Percentiles rank a stretch among this genome's conserved stretches.
Conservation (phyloP, 2,113 vertebrate genomes). For the Benitochromis conjunctus region DNA sequence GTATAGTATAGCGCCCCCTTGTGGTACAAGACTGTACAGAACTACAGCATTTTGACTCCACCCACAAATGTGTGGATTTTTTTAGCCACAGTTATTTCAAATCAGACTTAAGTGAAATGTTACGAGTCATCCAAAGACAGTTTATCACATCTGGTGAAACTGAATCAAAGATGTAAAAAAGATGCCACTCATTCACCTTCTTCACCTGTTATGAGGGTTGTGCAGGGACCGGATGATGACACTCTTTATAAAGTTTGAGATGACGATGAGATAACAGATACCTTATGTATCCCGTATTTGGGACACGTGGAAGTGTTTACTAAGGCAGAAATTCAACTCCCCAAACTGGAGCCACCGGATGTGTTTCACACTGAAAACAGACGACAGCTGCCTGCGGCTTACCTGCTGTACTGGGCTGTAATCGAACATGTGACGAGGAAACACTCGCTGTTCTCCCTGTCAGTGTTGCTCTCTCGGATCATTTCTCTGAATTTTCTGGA, state of each 20-base stretch:
- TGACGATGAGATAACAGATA: background rate
- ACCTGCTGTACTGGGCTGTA: background rate
- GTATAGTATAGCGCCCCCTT: background rate
- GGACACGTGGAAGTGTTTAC: background rate
- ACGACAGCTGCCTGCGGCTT: background rate
- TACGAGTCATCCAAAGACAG: background rate
- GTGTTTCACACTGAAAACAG: background rate
- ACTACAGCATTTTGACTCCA: background rate
- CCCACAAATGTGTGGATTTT: background rate
- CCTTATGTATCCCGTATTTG: background rate
- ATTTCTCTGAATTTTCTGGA: background rate
- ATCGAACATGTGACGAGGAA: background rate
- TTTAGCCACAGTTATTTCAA: too few species aligned
- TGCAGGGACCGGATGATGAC: background rate
- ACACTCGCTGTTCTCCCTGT: rapidly evolving
- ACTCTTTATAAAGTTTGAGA: background rate
- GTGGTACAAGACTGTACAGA: rapidly evolving
- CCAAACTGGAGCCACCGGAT: background rate
- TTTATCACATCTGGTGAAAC: background rate
- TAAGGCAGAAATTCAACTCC: background rate
- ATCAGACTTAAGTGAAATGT: background rate
- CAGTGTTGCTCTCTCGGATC: background rate
- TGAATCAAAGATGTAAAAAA: rapidly evolving
- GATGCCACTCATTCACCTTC: background rate
- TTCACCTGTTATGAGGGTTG: background rate